Conservation (phyloP, 2,888 invertebrate species). For the Daptonema setosum region DNA sequence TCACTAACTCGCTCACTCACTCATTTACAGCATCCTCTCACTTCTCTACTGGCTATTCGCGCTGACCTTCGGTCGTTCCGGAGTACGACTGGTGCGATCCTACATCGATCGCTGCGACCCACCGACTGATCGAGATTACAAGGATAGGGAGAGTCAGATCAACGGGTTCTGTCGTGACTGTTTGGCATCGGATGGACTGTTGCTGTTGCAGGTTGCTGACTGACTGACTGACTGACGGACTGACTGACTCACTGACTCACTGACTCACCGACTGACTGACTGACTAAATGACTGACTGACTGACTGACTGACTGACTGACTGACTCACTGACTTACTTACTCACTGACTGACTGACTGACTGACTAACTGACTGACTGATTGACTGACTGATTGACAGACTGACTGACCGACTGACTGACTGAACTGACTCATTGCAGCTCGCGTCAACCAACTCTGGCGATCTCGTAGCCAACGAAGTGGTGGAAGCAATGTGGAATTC, state of each 20-base stretch:
- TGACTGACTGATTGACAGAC: too few species aligned
- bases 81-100: slow-evolving; percentile 9
- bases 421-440: too few species aligned
- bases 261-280: too few species aligned
- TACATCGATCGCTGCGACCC: background rate
- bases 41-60: slow-evolving; percentile 16
- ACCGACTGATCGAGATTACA: background rate
- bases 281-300: too few species aligned
- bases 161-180: slow-evolving; percentile 15
- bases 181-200: slow-evolving; percentile 21
- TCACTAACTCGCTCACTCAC: too few species aligned
- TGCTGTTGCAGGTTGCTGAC: too few species aligned
- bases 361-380: too few species aligned
- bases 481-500: slow-evolving; percentile 18
- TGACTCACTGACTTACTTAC: too few species aligned
- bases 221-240: slow-evolving; percentile 15
- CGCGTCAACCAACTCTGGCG: slow-evolving; percentile 22
- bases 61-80: slow-evolving; percentile 6
- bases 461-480: slow-evolving; percentile 22
- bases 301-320: slow-evolving; percentile 3
- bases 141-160: slow-evolving; percentile 5
- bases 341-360: too few species aligned
- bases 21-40: slow-evolving; percentile 11
- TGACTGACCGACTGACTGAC: too few species aligned
- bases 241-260: background rate